Evolutionary conservation across 1,140 invertebrate genomes (phyloP).

Genomic region (Leptonema lineaticorne): DNA sequence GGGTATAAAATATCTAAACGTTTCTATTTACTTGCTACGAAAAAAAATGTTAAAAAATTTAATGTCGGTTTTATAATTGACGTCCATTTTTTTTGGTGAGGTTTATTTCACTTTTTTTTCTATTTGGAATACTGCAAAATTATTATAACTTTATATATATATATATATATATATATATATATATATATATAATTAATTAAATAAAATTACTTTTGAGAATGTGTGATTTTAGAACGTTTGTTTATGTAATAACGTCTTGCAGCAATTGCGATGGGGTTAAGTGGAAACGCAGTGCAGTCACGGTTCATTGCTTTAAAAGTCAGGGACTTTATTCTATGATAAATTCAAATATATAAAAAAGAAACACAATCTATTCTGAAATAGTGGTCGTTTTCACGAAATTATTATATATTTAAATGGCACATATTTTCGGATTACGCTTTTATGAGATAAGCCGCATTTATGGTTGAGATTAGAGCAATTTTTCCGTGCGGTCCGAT

Average conservation of each 20-base stretch:
- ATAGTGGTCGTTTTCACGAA: no score
- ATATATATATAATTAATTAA: no score
- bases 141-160: no score
- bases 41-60: neutral
- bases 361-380: no score
- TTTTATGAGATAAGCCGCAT: neutral
- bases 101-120: no score
- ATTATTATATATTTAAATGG: no score
- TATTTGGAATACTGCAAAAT: no score
- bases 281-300: conserved; percentile 29
- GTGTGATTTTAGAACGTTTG: conserved; percentile 17
- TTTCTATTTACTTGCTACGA: neutral
- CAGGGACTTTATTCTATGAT: neutral
- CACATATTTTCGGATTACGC: neutral
- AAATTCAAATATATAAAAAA: no score
- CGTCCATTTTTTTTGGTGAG: neutral
- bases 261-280: conserved; percentile 32
- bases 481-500: neutral
- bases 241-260: conserved; percentile 6
- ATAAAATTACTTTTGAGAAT: conserved; percentile 11
- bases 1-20: conserved; percentile 10
- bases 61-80: neutral
- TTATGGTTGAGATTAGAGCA: neutral
- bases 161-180: no score
- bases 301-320: conserved; percentile 14